These are phyloP conservation scores for Podarcis lilfordi DNA, from an alignment of 2,797 vertebrate genomes.

Conservation along the genomic window DNA sequence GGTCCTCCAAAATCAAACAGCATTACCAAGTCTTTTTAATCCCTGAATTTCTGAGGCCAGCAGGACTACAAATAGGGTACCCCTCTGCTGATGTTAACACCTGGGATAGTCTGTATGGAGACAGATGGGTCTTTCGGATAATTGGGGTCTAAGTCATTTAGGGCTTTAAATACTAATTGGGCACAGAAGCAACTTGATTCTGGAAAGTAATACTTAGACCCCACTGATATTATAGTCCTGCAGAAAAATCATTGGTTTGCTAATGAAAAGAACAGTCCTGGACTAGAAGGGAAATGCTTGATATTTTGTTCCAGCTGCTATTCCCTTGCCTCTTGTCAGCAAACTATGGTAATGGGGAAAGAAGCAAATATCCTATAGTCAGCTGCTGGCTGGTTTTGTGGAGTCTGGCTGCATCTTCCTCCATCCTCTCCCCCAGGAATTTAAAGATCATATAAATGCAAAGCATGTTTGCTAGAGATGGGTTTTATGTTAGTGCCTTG, in stretches of 20 bases:
- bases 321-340: not conserved
- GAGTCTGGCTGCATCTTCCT: not conserved
- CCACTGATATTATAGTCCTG: not conserved
- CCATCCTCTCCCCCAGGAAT: not conserved
- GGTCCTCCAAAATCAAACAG: too few species aligned
- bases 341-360: too few species aligned
- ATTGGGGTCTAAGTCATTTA: too few species aligned
- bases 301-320: not conserved
- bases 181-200: not conserved
- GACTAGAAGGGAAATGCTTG: not conserved
- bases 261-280: not conserved
- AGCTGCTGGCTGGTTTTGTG: not conserved
- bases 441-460: conserved; percentile 37
- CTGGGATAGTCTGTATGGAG: too few species aligned
- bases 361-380: not conserved
- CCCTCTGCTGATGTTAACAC: too few species aligned
- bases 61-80: too few species aligned
- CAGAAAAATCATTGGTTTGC: not conserved
- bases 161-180: too few species aligned
- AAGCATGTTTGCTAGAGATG: conserved; percentile 8
- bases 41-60: too few species aligned
- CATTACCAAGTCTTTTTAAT: too few species aligned
- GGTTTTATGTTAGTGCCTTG: not conserved
- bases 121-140: too few species aligned
- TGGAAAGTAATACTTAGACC: not conserved